Evolutionary conservation across 1,140 invertebrate genomes (phyloP).

Genomic region (Telenomus remus): DNA sequence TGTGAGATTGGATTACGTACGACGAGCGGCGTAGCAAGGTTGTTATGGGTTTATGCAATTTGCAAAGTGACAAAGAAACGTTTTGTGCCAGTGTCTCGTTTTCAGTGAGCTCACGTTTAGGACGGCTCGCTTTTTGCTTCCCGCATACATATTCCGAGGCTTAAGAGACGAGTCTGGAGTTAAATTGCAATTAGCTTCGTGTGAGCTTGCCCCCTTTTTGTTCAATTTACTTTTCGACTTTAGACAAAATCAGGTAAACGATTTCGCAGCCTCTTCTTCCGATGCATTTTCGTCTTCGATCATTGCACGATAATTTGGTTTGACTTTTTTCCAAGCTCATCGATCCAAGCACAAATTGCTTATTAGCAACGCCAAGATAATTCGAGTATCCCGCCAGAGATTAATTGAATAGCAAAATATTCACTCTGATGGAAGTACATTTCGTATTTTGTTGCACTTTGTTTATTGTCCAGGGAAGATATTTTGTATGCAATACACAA

Average conservation of each 20-base stretch:
- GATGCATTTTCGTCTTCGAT: neutral
- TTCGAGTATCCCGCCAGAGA: too few relatives aligned
- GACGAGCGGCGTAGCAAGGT: neutral
- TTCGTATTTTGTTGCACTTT: too few relatives aligned
- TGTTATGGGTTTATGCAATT: constrained; percentile 41
- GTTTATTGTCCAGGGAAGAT: too few relatives aligned
- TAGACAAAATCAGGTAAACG: neutral
- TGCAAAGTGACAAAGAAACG: constrained; percentile 26
- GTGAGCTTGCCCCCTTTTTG: neutral
- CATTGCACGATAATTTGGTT: constrained; percentile 10
- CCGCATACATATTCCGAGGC: neutral
- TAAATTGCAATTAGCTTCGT: constrained; percentile 23
- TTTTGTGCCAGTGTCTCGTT: constrained; percentile 13
- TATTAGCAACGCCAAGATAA: too few relatives aligned
- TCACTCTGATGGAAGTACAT: too few relatives aligned
- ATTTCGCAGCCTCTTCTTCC: neutral
- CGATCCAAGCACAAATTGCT: neutral
- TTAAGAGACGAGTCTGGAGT: neutral
- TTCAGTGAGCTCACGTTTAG: constrained; percentile 31
- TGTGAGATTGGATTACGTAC: constrained; percentile 34
- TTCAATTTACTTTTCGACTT: too few relatives aligned
- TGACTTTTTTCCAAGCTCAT: constrained; percentile 9
- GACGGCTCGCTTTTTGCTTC: constrained; percentile 12
- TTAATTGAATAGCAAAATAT: too few relatives aligned
- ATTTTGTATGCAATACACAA: too few relatives aligned